Evolutionary conservation across 1,140 invertebrate genomes (phyloP), one percentile per base, ranked within the genome.

Genomic region (Leptestheria dahalacensis): DNA sequence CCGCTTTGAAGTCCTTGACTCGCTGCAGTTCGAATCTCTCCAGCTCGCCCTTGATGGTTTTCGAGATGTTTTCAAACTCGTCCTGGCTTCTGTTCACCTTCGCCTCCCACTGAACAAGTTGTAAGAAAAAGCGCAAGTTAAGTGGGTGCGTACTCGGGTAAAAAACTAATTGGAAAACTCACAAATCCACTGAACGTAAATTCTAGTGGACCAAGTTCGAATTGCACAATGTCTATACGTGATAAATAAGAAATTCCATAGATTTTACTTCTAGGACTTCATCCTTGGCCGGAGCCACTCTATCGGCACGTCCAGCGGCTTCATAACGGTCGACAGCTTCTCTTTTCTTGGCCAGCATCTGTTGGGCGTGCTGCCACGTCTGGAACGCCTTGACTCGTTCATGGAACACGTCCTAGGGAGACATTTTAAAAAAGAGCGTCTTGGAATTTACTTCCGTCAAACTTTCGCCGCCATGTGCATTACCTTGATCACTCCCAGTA

Each of bases 351-450:
- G 85, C 91, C 25, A 99, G 71, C 72, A 87, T 92, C 73, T 90
- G 83, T 74, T 97, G 91, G 48, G 93, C 88, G 69, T 94, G 91
- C 71, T 98, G 93, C 91, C 95, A 98, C 66, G 87, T 88, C 75
- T 98, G 94, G 73, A 95, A 99, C 0, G 89, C 84, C 77, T 99
- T 98, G 0, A 97, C 92, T 66, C 96, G 78, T 72, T 98, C 94
- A 69, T 96, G 91, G 67, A 99, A 96, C n/a, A 94, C 91, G 69
- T 95, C 92, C 81, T 41, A 41, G 33, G 15, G 15, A 41, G 15
- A 41, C 33, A 6, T 41, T 41, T 41, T 15, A 41, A n/a, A n/a
- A n/a, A n/a, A n/a, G n/a, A n/a, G n/a, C n/a, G n/a, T n/a, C n/a
- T n/a, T n/a, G n/a, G n/a, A n/a, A n/a, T n/a, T n/a, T n/a, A n/a